phyloP scores from a whole-genome alignment of 1,140 invertebrate genomes.

The Drosophila gunungcola region DNA sequence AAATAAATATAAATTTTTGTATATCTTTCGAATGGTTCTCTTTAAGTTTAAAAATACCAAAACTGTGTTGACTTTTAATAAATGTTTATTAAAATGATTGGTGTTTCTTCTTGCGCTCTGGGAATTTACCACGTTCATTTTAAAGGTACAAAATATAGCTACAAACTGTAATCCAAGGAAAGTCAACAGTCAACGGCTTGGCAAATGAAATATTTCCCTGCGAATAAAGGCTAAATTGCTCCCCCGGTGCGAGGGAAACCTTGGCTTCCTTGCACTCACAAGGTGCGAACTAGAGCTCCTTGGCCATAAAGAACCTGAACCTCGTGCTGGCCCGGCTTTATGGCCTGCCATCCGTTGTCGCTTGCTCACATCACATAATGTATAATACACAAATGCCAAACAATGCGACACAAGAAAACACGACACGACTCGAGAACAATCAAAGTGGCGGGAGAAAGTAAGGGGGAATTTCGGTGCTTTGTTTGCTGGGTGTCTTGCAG shows the following conservation, averaged over 20 bases:
- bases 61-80: background rate
- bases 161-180: slow-evolving; percentile 25
- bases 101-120: background rate
- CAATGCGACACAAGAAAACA: slow-evolving; percentile 27
- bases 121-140: background rate
- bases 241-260: slow-evolving; percentile 6
- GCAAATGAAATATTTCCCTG: slow-evolving; percentile 23
- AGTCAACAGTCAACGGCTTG: slow-evolving; percentile 3
- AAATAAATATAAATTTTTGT: no score
- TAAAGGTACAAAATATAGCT: background rate
- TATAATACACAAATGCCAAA: slow-evolving; percentile 9
- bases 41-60: no score
- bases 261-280: slow-evolving; percentile 11
- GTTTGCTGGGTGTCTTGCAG: slow-evolving; percentile 44
- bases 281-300: slow-evolving; percentile 32
- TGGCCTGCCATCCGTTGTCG: slow-evolving; percentile 15
- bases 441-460: slow-evolving; percentile 21
- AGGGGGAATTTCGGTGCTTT: slow-evolving; percentile 22
- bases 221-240: slow-evolving; percentile 20
- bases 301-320: slow-evolving; percentile 26
- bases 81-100: background rate
- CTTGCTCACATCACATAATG: slow-evolving; percentile 9
- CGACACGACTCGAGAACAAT: slow-evolving; percentile 37
- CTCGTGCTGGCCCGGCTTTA: slow-evolving; percentile 14
- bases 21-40: no score